Evolutionary conservation across 2,113 vertebrate species (phyloP), one percentile per base, ranked within the genome.

Genomic region (Lota lota): DNA sequence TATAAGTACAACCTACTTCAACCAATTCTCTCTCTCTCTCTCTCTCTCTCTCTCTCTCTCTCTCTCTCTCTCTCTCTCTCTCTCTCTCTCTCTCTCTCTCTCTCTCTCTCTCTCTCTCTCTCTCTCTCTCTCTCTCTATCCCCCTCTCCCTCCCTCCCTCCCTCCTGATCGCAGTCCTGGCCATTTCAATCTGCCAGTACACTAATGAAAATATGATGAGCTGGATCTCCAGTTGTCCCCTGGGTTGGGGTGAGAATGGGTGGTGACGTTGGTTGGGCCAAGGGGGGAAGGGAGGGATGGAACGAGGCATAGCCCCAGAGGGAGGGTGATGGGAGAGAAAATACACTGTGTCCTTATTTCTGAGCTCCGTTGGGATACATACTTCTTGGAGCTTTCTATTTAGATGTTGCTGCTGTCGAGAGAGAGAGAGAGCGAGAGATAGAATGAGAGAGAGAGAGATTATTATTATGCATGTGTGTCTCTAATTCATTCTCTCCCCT

Each of bases 281-380:
- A 33, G 28, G 28, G 28, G 57, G 76, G 68, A 70, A 67, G 82
- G 65, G 72, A 68, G 71, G 81, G 79, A 83, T 71, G 83, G 78
- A 85, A 60, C 50, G 71, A 85, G 82, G 77, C 72, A 86, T 85
- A 83, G 88, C 85, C 88, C 85, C 87, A 78, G 74, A 90, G 86
- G 88, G 90, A 91, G 83, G 81, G 81, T 83, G 79, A 87, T 87
- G 84, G 84, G 85, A 88, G 86, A 89, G 89, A 91, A 90, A 91
- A 88, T 89, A 89, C 82, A 89, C 88, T 88, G 93, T 94, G 93
- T 94, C 95, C 94, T 95, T 95, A 94, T 94, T 95, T 94, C 92
- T 87, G 90, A 78, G 92, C 88, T 93, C 94, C 91, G 86, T 81
- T 83, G 94, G 95, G 94, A 94, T 94, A 90, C 90, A 91, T 93